Base-by-base conservation (phyloP, 2,797 vertebrate genomes). In the Platalea minor region DNA sequence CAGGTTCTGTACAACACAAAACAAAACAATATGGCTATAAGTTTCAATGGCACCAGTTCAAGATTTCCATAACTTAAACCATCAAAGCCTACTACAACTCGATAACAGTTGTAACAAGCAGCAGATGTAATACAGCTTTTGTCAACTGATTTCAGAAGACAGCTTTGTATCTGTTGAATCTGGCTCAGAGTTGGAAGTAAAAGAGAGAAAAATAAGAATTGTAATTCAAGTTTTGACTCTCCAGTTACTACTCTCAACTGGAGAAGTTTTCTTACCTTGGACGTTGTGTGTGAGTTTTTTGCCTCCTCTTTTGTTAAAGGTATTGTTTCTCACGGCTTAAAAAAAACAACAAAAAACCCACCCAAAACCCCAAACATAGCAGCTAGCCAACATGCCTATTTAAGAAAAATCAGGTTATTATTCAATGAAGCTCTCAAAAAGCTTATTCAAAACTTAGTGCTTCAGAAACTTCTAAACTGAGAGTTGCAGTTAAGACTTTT, bases 401-500 rank as follows among this genome's bases (percentile, higher is more conserved):
- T 65, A 82, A 81, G 54, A 85, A 76, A 88, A 91, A 72, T 12
- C 12, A 51, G 16, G 6, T 45, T 43, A 74, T 67, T 69, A 43
- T 51, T 83, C n/a, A 56, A 48, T 12, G 7, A 82, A 82, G 21
- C 16, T 54, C 35, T 45, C 33, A 90, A 94, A 96, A 91, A 48
- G 24, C 26, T 74, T 79, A 74, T 85, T 82, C 57, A 84, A 95
- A 96, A 81, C 9, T 33, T 77, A 81, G 33, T 45, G 10, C 53
- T 96, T 96, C n/a, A 93, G 70, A 93, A 92, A 94, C 20, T 31
- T 78, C 48, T 65, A 29, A 94, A 90, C 41, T 57, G 23, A 87
- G 64, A 95, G 48, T n/a, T 64, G 61, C 24, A 72, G 64, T 89
- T 70, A 59, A 48, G 33, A 56, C 7, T 61, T 88, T 43, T 75